Evolutionary conservation across 2,888 invertebrate species (phyloP).

Genomic region (Carabus problematicus): DNA sequence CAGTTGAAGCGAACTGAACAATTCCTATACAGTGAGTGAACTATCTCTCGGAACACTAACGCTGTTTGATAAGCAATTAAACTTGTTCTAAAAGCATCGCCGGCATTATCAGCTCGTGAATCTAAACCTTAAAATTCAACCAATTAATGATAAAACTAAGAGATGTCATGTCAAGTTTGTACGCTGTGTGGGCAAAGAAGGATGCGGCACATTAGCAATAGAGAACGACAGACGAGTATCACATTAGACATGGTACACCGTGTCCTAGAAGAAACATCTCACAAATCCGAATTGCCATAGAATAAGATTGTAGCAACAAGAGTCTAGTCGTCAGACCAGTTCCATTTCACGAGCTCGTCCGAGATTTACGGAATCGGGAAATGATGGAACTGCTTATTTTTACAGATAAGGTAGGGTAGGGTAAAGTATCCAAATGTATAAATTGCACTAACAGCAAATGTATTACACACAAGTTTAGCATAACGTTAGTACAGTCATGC

Average conservation of each 20-base stretch:
- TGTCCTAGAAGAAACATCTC: too few species aligned
- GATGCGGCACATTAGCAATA: constrained; percentile 7
- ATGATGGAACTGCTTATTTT: too few species aligned
- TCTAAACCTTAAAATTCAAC: constrained; percentile 41
- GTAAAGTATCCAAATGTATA: too few species aligned
- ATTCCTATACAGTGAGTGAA: constrained; percentile 20
- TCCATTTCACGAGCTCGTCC: too few species aligned
- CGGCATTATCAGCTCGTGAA: constrained; percentile 28
- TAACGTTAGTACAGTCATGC: too few species aligned
- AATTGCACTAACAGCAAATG: too few species aligned
- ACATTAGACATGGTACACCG: not conserved
- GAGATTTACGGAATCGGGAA: too few species aligned
- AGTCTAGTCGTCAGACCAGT: too few species aligned
- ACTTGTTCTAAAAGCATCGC: constrained; percentile 35
- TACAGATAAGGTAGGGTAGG: too few species aligned
- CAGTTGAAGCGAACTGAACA: not conserved
- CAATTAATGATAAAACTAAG: constrained; percentile 42
- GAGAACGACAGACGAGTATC: not conserved
- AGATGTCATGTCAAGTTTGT: constrained; percentile 37
- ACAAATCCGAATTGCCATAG: too few species aligned
- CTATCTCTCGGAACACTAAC: constrained; percentile 31
- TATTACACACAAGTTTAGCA: too few species aligned
- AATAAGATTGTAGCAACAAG: too few species aligned
- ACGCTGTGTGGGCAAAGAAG: constrained; percentile 3
- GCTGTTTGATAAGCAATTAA: constrained; percentile 41